Conservation (phyloP, 2,797 vertebrate species). For the Prionace glauca region DNA sequence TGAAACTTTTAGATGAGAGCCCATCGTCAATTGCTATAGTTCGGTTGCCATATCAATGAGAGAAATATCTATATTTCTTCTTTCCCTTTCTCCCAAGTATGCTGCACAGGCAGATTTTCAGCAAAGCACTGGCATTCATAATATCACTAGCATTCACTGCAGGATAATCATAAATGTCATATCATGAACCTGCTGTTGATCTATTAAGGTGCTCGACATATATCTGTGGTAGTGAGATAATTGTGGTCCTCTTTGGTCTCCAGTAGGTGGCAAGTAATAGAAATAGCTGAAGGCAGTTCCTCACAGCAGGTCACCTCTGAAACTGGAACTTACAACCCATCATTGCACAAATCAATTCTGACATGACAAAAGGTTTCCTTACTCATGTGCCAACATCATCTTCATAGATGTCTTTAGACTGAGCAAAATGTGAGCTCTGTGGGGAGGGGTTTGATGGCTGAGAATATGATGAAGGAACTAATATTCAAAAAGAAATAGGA, state of each 20-base stretch:
- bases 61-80: too few species aligned
- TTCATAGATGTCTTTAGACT: neutral
- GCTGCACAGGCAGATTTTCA: neutral
- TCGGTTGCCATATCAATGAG: neutral
- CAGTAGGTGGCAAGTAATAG: neutral
- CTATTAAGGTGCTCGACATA: neutral
- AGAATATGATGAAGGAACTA: neutral
- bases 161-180: neutral
- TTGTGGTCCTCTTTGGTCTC: neutral
- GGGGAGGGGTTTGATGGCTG: neutral
- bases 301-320: neutral
- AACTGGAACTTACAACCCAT: neutral
- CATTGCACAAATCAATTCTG: neutral
- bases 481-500: neutral
- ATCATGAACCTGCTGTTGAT: neutral
- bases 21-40: neutral
- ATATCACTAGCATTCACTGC: neutral
- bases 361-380: neutral
- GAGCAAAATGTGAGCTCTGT: neutral
- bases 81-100: neutral
- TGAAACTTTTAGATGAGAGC: neutral
- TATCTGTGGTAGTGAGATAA: neutral
- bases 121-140: neutral
- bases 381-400: neutral
- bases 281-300: neutral